phyloP scores from a whole-genome alignment of 1,140 invertebrate species.

The Littorina saxatilis region DNA sequence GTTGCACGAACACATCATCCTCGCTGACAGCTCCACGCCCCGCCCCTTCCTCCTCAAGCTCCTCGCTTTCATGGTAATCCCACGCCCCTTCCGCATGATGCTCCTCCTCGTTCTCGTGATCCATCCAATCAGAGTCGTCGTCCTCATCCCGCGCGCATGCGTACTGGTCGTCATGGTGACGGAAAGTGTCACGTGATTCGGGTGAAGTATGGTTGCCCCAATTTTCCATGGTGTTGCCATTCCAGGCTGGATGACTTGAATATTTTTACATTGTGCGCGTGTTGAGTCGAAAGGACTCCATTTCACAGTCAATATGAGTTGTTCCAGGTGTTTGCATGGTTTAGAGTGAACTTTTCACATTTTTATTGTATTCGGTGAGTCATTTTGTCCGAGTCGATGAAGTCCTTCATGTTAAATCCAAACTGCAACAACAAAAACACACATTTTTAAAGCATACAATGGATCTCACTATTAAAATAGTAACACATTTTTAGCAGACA shows the following conservation, averaged over 20 bases:
- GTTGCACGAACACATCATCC: constrained; percentile 78
- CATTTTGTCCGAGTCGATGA: too few species aligned
- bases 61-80: constrained; percentile 80
- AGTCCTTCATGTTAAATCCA: too few species aligned
- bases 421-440: too few species aligned
- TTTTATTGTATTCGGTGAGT: too few species aligned
- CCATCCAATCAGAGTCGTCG: constrained; percentile 16
- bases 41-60: constrained; percentile 91
- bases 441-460: too few species aligned
- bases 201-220: constrained; percentile 1
- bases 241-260: not conserved
- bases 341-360: too few species aligned
- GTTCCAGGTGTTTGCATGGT: too few species aligned
- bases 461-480: too few species aligned
- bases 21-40: constrained; percentile 75
- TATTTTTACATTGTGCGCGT: not conserved
- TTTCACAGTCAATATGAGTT: too few species aligned
- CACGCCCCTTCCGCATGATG: constrained; percentile 64
- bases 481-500: too few species aligned
- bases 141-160: not conserved
- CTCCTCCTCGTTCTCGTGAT: constrained; percentile 45
- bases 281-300: too few species aligned
- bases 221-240: constrained; percentile 16
- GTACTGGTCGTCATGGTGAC: not conserved
- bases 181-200: not conserved